phyloP scores from a whole-genome alignment of 2,888 invertebrate species.

The Dynastes hyllus region DNA sequence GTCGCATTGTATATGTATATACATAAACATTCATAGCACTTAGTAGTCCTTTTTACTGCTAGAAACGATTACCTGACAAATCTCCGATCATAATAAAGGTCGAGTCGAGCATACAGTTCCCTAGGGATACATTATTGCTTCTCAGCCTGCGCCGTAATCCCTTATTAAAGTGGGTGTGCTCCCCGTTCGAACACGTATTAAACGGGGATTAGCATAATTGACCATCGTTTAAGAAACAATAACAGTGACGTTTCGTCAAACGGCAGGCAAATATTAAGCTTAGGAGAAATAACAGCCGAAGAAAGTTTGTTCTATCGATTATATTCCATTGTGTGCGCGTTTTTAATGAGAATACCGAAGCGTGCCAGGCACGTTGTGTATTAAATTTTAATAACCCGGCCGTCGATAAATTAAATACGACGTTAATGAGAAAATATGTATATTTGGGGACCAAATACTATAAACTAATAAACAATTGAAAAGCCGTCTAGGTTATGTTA shows the following conservation, averaged over 20 bases:
- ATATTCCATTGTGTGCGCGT: conserved; percentile 28
- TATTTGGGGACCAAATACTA: too few species aligned
- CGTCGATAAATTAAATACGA: not conserved
- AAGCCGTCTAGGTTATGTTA: too few species aligned
- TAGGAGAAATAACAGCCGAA: conserved; percentile 48
- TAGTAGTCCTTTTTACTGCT: not conserved
- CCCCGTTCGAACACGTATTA: conserved; percentile 56
- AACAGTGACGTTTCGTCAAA: conserved; percentile 48
- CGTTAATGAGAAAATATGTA: conserved; percentile 1
- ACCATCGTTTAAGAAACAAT: conserved; percentile 56
- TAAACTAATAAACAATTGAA: too few species aligned
- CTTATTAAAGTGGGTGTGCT: conserved; percentile 42
- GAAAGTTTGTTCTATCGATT: conserved; percentile 36
- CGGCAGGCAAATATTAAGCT: conserved; percentile 54
- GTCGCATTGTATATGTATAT: too few species aligned
- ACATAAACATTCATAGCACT: too few species aligned
- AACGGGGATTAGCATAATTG: conserved; percentile 63
- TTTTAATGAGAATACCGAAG: conserved; percentile 14
- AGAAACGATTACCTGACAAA: conserved; percentile 21
- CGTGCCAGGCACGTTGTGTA: conserved; percentile 1
- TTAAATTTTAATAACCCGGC: conserved; percentile 36
- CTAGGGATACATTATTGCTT: conserved; percentile 8
- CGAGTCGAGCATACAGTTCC: conserved; percentile 8
- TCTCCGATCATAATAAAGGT: conserved; percentile 2
- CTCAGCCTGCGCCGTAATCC: conserved; percentile 47